phyloP scores from a whole-genome alignment of 2,888 invertebrate genomes.

The Lumbricus terrestris region DNA sequence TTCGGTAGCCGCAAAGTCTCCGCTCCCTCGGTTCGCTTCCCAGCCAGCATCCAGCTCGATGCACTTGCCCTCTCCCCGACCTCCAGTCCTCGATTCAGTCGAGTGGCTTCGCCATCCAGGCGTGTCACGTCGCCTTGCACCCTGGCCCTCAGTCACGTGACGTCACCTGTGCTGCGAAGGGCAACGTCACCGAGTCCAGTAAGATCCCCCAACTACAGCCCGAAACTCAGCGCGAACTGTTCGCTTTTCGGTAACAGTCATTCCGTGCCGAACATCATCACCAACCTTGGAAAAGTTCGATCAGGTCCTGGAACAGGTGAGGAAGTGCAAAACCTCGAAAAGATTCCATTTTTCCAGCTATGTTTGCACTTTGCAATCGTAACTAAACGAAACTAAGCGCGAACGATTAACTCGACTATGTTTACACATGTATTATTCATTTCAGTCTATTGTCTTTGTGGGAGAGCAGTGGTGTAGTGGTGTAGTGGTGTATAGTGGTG shows the following conservation, averaged over 20 bases:
- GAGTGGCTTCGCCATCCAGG: constrained; percentile 36
- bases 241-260: constrained; percentile 57
- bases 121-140: constrained; percentile 34
- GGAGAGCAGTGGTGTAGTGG: too few relatives aligned
- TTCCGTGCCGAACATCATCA: constrained; percentile 56
- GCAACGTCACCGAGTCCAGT: constrained; percentile 50
- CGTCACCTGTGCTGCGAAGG: constrained; percentile 38
- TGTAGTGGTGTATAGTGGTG: too few relatives aligned
- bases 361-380: not conserved
- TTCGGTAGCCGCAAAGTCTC: constrained; percentile 36
- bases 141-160: not conserved
- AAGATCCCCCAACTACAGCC: constrained; percentile 40
- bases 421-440: too few relatives aligned
- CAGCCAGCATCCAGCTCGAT: constrained; percentile 41
- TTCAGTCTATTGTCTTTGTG: too few relatives aligned
- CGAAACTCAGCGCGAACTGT: constrained; percentile 47
- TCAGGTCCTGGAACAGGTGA: not conserved
- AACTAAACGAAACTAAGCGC: too few relatives aligned
- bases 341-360: not conserved
- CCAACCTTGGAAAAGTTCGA: constrained; percentile 33
- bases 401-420: too few relatives aligned
- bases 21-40: not conserved
- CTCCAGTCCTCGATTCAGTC: not conserved
- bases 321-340: not conserved
- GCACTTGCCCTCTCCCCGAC: constrained; percentile 50